Evolutionary conservation across 2,113 vertebrate species (phyloP), one percentile per base, ranked within the genome.

Genomic region (Nipponia nippon): DNA sequence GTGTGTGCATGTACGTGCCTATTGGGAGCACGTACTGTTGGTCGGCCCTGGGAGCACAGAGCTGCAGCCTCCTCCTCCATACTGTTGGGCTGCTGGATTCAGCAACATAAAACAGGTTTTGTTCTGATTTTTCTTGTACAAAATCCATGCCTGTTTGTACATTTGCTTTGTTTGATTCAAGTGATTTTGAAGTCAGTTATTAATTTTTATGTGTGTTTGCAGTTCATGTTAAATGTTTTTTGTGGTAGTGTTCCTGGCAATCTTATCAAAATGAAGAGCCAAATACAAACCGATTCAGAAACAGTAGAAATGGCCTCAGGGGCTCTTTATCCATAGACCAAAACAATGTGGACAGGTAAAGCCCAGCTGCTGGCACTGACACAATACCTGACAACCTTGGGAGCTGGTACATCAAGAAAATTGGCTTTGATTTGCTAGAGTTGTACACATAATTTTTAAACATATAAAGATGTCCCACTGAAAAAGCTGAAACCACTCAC

Each of bases 261-360:
- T 42, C 15, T 80, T 61, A 69, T 9, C 6, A 27, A 76, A 61
- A 10, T 19, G 25, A 93, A 76, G 32, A 83, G 71, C 82, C 87
- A 95, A 95, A 77, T 40, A 73, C 9, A 65, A 49, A 17, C 34
- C 52, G 83, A 86, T 86, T 90, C 49, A 80, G 49, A 25, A 87
- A 36, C 49, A 69, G 30, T 0, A 85, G 32, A 83, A 90, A 80
- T 42, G 29, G 13, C 58, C 32, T 59, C 53, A 84, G 63, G 62
- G 58, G 21, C 8, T 83, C 55, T 90, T 95, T 90, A 72, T 79
- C 29, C 34, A 18, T 14, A 53, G 73, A 44, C 30, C 34, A 47
- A 89, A 90, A 46, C 19, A 56, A 72, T 7, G 2, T 42, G 25
- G 46, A 72, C 66, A 96, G 82, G 91, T 79, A 87, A 93, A 83